Evolutionary conservation across 2,113 vertebrate species (phyloP).

Genomic region (Hucho hucho): DNA sequence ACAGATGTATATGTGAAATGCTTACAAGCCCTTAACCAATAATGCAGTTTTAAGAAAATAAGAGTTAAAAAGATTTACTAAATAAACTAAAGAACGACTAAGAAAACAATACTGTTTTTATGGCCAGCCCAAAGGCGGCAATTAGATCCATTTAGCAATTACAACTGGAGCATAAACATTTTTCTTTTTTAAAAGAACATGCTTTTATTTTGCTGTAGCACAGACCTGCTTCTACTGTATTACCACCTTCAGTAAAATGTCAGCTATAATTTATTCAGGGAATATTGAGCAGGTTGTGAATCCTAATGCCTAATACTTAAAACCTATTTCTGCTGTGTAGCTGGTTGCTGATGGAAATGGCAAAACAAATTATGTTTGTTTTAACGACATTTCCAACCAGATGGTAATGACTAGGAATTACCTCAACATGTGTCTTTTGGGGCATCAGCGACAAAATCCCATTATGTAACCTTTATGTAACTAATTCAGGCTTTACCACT

Average conservation of each 20-base stretch:
- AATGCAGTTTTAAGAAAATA: too few species aligned
- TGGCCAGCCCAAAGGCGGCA: too few species aligned
- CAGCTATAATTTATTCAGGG: conserved; percentile 69
- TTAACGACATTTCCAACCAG: conserved; percentile 59
- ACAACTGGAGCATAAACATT: too few species aligned
- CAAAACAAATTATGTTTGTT: conserved; percentile 64
- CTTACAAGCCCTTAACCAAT: too few species aligned
- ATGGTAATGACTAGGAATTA: conserved; percentile 60
- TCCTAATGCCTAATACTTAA: conserved; percentile 68
- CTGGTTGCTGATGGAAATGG: conserved; percentile 64
- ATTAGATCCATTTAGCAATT: too few species aligned
- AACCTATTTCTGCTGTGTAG: conserved; percentile 63
- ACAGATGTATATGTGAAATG: too few species aligned
- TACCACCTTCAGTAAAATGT: conserved; percentile 65
- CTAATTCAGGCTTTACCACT: conserved; percentile 33
- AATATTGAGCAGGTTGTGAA: conserved; percentile 60
- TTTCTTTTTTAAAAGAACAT: neutral
- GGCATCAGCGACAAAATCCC: conserved; percentile 44
- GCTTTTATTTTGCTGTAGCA: conserved; percentile 8
- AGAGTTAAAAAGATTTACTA: too few species aligned
- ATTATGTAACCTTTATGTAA: conserved; percentile 16
- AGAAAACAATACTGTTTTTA: too few species aligned
- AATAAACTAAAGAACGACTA: too few species aligned
- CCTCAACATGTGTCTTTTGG: conserved; percentile 32
- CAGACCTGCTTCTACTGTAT: conserved; percentile 33